Evolutionary conservation across 2,113 vertebrate species (phyloP).

Genomic region (Myotis davidii): DNA sequence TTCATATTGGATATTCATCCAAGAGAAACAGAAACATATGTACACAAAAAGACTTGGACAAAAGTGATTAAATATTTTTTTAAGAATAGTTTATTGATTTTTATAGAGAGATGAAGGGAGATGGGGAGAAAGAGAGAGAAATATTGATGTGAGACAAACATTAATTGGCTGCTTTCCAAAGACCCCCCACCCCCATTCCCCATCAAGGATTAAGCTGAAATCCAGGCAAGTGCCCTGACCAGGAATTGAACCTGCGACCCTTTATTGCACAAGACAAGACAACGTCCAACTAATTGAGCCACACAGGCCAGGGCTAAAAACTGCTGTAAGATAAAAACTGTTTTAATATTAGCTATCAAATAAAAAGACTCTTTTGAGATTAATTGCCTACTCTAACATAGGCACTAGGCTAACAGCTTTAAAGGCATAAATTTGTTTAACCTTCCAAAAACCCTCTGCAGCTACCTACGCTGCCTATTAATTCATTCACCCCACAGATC

Average conservation of each 20-base stretch:
- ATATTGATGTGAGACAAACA: too few species aligned
- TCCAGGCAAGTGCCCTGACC: too few species aligned
- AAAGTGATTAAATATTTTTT: neutral
- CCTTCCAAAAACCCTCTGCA: neutral
- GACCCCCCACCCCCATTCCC: too few species aligned
- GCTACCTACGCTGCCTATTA: neutral
- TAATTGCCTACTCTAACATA: neutral
- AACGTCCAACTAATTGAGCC: too few species aligned
- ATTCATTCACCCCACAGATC: neutral
- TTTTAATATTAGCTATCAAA: neutral
- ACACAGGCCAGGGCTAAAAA: too few species aligned
- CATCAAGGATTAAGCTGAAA: too few species aligned
- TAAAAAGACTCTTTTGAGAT: neutral
- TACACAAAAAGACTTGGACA: neutral
- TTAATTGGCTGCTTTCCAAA: too few species aligned
- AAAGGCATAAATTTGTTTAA: neutral
- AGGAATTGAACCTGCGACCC: too few species aligned
- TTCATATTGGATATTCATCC: neutral
- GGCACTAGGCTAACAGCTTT: neutral
- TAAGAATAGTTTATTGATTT: too few species aligned
- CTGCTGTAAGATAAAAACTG: neutral
- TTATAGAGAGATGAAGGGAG: too few species aligned
- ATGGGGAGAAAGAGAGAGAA: too few species aligned
- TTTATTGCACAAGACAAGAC: too few species aligned
- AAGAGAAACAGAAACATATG: neutral